Evolutionary conservation across 2,113 vertebrate genomes (phyloP).

Genomic region (Aphyosemion australe): DNA sequence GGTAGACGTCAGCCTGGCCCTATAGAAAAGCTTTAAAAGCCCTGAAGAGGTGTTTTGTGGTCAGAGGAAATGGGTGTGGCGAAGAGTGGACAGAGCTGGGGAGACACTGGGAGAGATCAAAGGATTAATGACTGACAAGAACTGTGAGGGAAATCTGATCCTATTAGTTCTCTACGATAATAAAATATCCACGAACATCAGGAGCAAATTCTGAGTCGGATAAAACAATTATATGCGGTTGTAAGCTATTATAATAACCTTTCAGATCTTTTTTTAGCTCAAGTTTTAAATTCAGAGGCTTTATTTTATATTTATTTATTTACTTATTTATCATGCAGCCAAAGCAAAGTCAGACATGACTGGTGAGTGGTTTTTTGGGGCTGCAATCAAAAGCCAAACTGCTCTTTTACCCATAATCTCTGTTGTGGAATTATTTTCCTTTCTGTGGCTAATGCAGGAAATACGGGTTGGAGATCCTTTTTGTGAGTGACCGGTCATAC

Average conservation of each 20-base stretch:
- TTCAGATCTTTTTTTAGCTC: not conserved
- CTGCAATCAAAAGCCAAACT: not conserved
- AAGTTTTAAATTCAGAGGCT: not conserved
- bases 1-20: conserved; percentile 48
- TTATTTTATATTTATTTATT: not conserved
- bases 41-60: conserved; percentile 68
- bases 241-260: not conserved
- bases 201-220: conserved; percentile 8
- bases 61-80: conserved; percentile 60
- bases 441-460: too few relatives aligned
- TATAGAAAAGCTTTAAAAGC: conserved; percentile 59
- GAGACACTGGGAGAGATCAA: conserved; percentile 20
- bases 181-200: conserved; percentile 11
- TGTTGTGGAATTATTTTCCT: too few relatives aligned
- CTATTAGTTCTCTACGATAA: conserved; percentile 12
- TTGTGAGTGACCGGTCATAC: too few relatives aligned
- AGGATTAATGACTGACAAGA: conserved; percentile 48
- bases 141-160: conserved; percentile 31
- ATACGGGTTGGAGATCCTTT: too few relatives aligned
- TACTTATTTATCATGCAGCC: not conserved
- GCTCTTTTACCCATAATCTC: not conserved
- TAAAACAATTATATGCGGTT: not conserved
- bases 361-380: not conserved
- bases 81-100: conserved; percentile 26
- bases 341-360: not conserved